Evolutionary conservation across 2,113 vertebrate species (phyloP), one percentile per base, ranked within the genome.

Genomic region (Platysteira castanea): DNA sequence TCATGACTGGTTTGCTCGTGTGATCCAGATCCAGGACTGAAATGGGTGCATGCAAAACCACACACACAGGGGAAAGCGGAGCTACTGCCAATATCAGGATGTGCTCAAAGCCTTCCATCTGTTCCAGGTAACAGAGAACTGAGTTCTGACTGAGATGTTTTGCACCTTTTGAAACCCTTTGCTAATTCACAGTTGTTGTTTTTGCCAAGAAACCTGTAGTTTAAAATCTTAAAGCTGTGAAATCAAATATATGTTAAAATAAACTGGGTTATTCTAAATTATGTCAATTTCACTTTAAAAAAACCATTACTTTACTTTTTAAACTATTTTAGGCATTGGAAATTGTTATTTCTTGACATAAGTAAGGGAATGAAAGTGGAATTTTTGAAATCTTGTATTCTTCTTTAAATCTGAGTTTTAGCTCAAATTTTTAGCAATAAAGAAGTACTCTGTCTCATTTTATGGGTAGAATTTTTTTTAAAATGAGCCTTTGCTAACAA

Each of bases 1-100:
- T 35, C 26, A 4, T 44, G 17, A 21, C 23, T 22, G 8, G 4
- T 59, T 75, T 75, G 7, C 21, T 18, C 0, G 1, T 9, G 12
- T 20, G 23, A 26, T 44, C 64, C 8, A 30, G 42, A 61, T 59
- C 18, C 33, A 71, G 47, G n/a, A 23, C 18, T 60, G 44, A 75
- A 31, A 28, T 27, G 4, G 1, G 31, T 75, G 12, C 26, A 15
- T 16, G 20, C 22, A 28, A 87, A 76, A 5, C 12, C 28, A 44
- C 31, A n/a, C 10, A 7, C 0, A 0, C 12, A 42, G 5, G 28
- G 18, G 11, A 63, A 80, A 44, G 15, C 13, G 15, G 35, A 82
- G 46, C 6, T 78, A 27, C 26, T 41, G 11, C 3, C 46, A 49
- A 18, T 27, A 41, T 24, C 9, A 44, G 5, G 9, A 26, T 52